Evolutionary conservation across 2,888 invertebrate genomes (phyloP).

Genomic region (Cyrtodaria siliqua): DNA sequence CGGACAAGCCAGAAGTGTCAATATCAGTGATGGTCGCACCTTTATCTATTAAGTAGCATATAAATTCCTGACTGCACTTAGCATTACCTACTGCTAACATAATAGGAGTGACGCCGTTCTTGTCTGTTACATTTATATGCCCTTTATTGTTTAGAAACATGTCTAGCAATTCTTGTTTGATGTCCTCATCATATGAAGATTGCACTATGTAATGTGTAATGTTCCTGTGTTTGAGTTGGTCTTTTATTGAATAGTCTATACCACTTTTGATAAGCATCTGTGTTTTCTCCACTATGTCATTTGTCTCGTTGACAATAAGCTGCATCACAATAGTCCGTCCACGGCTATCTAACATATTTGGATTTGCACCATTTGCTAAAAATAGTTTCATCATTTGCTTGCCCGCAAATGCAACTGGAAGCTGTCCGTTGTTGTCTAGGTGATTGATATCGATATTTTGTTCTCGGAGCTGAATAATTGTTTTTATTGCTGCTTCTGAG

Average conservation of each 20-base stretch:
- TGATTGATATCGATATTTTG: not conserved
- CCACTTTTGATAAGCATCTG: not conserved
- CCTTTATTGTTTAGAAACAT: not conserved
- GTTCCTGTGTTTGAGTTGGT: not conserved
- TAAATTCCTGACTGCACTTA: not conserved
- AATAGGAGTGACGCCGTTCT: not conserved
- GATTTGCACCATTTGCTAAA: not conserved
- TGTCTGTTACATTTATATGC: not conserved
- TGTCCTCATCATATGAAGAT: not conserved
- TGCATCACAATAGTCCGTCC: not conserved
- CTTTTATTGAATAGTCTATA: not conserved
- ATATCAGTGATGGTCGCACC: not conserved
- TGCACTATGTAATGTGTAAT: not conserved
- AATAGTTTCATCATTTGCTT: not conserved
- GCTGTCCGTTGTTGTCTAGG: not conserved
- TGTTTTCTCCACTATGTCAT: not conserved
- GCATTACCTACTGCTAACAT: not conserved
- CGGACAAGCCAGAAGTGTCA: not conserved
- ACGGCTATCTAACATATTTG: not conserved
- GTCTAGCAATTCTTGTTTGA: not conserved
- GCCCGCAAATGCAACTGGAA: not conserved
- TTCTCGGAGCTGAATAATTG: not conserved
- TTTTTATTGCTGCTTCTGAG: not conserved
- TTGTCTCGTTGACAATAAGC: not conserved
- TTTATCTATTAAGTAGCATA: not conserved